Base-by-base conservation (phyloP, 2,797 vertebrate genomes). In the Chanos chanos region DNA sequence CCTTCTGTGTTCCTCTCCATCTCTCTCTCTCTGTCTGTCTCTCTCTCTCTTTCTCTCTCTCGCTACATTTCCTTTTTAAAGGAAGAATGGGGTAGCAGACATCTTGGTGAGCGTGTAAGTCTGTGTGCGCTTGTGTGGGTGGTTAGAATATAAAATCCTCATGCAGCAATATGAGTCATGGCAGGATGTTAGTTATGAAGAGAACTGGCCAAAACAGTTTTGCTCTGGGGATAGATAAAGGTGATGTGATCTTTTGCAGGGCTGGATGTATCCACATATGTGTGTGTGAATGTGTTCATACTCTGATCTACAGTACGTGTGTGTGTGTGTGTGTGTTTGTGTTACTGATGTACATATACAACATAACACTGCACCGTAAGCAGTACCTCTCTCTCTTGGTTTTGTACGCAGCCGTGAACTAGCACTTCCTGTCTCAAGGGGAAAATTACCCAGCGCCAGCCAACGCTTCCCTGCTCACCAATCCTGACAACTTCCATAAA, bases 401-500 rank as follows among this genome's bases (percentile, higher is more conserved):
- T 43, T 51, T 44, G 81, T 85, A n/a, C n/a, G n/a, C n/a, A n/a
- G n/a, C 82, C 85, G 85, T 74, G 81, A 79, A 83, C 83, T 76
- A 83, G 85, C 84, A 88, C 84, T 62, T 86, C 87, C 87, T 87
- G 72, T 84, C 91, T 90, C 90, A 84, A 75, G 80, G 92, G 90
- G 90, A 90, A 62, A 92, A 92, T 92, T 92, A 91, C 82, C 85
- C 73, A 9, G 88, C 83, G 79, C 84, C 85, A 89, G 89, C 89
- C 89, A 85, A 89, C 88, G 89, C 76, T 57, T 60, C 77, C 79
- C 65, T 70, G 57, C 78, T 75, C 71, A 58, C 71, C 70, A 89
- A 90, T 93, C 91, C 91, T 96, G 94, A 98, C 95, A 99, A 94
- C 91, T 92, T 95, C 92, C 95, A 97, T 97, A 96, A 97, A 98